phyloP scores from a whole-genome alignment of 2,888 invertebrate species.

The Tinea semifulvella region DNA sequence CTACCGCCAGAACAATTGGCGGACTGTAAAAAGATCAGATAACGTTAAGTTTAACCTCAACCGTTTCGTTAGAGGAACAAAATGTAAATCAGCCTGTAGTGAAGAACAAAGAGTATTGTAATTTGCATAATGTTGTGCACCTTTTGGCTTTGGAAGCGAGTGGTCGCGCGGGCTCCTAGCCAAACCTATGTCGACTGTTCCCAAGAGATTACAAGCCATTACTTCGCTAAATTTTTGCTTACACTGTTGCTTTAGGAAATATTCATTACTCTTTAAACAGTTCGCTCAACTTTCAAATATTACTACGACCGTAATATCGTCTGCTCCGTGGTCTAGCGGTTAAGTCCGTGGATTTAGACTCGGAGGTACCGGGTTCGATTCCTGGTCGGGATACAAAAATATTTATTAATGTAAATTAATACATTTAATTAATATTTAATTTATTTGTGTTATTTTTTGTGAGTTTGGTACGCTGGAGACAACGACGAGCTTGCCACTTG shows the following conservation, averaged over 20 bases:
- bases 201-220: slow-evolving; percentile 14
- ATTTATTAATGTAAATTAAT: no score
- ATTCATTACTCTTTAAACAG: slow-evolving; percentile 10
- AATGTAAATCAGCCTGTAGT: slow-evolving; percentile 51
- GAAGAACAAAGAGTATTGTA: slow-evolving; percentile 56
- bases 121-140: slow-evolving; percentile 63
- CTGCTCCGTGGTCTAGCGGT: no score
- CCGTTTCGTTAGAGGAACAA: slow-evolving; percentile 30
- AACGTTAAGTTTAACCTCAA: slow-evolving; percentile 4
- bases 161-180: slow-evolving; percentile 11
- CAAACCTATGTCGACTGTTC: slow-evolving; percentile 5
- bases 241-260: slow-evolving; percentile 11
- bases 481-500: no score
- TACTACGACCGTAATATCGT: neutral
- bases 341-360: no score
- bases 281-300: no score
- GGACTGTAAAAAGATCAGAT: slow-evolving; percentile 9
- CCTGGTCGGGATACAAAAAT: no score
- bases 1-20: slow-evolving; percentile 4
- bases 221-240: slow-evolving; percentile 13
- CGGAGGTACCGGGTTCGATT: no score
- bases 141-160: slow-evolving; percentile 45
- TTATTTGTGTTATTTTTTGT: no score
- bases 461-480: no score
- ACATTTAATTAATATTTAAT: no score